Conservation (phyloP, 2,113 vertebrate species). For the Varanus komodoensis region DNA sequence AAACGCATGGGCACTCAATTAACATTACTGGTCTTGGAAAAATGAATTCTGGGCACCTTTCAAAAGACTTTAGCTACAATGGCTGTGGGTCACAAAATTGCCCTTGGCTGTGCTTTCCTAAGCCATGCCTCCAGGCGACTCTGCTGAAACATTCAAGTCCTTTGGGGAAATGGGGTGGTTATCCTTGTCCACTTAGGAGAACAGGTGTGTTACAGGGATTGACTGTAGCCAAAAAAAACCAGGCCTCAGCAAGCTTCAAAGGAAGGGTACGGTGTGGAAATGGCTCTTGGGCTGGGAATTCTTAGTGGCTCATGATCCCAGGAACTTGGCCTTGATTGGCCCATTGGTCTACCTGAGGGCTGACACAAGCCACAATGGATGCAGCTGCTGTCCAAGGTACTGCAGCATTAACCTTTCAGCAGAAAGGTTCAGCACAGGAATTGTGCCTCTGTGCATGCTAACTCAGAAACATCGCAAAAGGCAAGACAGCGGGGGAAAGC, state of each 20-base stretch:
- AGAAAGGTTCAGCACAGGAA: not conserved
- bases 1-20: not conserved
- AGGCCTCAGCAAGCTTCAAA: no score
- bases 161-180: no score
- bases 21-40: not conserved
- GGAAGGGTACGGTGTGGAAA: no score
- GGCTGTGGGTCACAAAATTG: not conserved
- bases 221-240: no score
- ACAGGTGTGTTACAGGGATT: no score
- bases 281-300: not conserved
- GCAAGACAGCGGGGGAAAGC: not conserved
- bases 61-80: not conserved
- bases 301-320: not conserved
- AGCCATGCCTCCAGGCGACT: not conserved
- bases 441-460: not conserved
- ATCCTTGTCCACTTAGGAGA: no score
- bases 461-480: not conserved
- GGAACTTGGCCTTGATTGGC: not conserved
- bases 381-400: rapidly evolving
- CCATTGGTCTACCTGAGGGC: not conserved
- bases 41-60: not conserved
- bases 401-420: not conserved
- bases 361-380: not conserved
- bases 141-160: no score
- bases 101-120: not conserved